These are phyloP conservation scores for Caenorhabditis wallacei DNA, from an alignment of 2,888 invertebrate species.

Conservation along the genomic window DNA sequence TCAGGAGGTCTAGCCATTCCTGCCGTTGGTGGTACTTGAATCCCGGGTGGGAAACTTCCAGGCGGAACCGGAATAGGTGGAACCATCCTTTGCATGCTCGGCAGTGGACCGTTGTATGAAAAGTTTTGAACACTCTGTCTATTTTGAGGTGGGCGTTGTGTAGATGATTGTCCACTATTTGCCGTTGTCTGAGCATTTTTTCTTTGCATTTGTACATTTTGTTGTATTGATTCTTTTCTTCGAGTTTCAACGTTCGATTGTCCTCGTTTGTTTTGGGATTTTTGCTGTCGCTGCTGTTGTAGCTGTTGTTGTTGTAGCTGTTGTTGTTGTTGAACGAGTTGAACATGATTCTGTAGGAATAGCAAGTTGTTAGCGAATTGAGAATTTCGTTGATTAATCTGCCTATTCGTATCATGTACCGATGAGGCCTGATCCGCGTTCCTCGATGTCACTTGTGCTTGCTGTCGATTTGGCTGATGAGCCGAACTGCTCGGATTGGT, in stretches of 20 bases:
- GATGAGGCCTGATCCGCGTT: background rate
- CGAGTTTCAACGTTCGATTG: background rate
- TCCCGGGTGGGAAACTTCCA: background rate
- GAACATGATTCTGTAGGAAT: background rate
- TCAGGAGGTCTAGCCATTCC: no score
- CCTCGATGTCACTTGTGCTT: background rate
- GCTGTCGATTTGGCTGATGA: background rate
- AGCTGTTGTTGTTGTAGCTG: constrained; percentile 15
- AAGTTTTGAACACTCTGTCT: background rate
- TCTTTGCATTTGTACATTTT: background rate
- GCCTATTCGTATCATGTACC: background rate
- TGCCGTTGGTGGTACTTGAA: background rate
- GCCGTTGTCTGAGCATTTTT: background rate
- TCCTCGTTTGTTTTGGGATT: background rate
- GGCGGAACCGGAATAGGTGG: background rate
- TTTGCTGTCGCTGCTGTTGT: background rate
- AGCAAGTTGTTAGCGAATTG: background rate
- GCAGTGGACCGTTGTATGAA: background rate
- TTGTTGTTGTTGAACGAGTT: constrained; percentile 1
- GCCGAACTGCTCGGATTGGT: constrained; percentile 5
- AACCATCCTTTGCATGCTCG: background rate
- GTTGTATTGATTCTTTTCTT: background rate
- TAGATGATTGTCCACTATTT: background rate
- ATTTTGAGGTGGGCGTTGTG: no score
- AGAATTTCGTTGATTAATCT: background rate